Base-by-base conservation (phyloP, 2,797 vertebrate genomes). In the Gastrophryne carolinensis region DNA sequence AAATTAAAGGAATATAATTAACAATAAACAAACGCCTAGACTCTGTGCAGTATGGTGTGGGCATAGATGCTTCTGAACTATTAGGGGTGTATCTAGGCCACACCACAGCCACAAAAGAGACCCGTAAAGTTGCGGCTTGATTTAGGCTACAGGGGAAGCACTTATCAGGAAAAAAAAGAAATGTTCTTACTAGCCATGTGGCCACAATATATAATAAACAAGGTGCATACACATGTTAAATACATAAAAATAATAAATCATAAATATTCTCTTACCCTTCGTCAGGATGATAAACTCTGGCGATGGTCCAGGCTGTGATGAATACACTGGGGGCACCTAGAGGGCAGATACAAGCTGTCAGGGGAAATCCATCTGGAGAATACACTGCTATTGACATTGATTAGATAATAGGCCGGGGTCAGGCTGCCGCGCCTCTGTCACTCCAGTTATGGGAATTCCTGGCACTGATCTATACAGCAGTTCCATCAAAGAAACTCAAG, bases 271-370 rank as follows among this genome's bases (percentile, higher is more conserved):
- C 91, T 92, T 85, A 93, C 91, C 88, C 88, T 0, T 53, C 12
- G 67, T 99, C 82, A 0, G 92, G 90, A 79, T 88, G 91, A 79
- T 94, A 87, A 76, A 94, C 90, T 87, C 91, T 95, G 58, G 91
- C 84, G 49, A 95, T 58, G 32, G 93, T 93, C 97, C 97, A 99
- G 5, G 93, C 89, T 57, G 87, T 89, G 88, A 90, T 97, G 84
- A 99, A 98, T 73, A 94, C 79, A 0, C 88, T 87, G 1, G 97
- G 97, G 6, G 94, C 90, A 79, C 96, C 97, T 99, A 82, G 13
- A n/a, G 52, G 58, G 3, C 17, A 60, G 11, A 71, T 41, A 58
- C 15, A 9, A 24, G 13, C 30, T 39, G 68, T 30, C 7, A 58
- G 19, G 26, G 57, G 50, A 54, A 24, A 30, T 15, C n/a, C 39